phyloP scores from a whole-genome alignment of 2,113 vertebrate species.

The Thinocorus orbignyianus region DNA sequence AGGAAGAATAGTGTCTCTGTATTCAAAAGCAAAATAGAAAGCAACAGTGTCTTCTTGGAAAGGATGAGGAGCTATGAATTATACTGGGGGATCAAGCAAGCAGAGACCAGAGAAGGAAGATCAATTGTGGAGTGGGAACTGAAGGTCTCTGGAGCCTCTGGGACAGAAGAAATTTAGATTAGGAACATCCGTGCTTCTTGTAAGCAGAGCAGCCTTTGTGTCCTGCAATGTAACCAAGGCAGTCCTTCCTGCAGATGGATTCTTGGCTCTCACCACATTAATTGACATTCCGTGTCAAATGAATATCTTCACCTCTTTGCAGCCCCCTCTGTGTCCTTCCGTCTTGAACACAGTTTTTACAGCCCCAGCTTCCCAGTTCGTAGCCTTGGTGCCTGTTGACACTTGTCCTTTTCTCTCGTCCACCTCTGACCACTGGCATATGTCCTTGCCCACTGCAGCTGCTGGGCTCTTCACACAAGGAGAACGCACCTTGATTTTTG shows the following conservation, averaged over 20 bases:
- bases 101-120: not conserved
- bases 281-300: not conserved
- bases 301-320: not conserved
- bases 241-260: fast-evolving
- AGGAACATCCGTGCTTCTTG: not conserved
- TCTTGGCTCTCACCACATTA: not conserved
- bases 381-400: not conserved
- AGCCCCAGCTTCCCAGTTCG: not conserved
- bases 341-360: not conserved
- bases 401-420: not conserved
- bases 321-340: not conserved
- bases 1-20: not conserved
- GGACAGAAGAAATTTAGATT: not conserved
- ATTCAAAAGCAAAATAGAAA: not conserved
- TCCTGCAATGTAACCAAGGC: not conserved
- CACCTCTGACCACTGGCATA: fast-evolving
- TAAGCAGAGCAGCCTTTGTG: not conserved
- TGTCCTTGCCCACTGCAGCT: not conserved
- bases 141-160: not conserved
- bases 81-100: not conserved
- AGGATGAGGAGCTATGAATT: not conserved
- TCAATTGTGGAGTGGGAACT: not conserved
- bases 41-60: not conserved
- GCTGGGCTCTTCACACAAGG: not conserved
- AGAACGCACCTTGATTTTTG: not conserved